Conservation (phyloP, 2,888 invertebrate species). For the Unio delphinus region DNA sequence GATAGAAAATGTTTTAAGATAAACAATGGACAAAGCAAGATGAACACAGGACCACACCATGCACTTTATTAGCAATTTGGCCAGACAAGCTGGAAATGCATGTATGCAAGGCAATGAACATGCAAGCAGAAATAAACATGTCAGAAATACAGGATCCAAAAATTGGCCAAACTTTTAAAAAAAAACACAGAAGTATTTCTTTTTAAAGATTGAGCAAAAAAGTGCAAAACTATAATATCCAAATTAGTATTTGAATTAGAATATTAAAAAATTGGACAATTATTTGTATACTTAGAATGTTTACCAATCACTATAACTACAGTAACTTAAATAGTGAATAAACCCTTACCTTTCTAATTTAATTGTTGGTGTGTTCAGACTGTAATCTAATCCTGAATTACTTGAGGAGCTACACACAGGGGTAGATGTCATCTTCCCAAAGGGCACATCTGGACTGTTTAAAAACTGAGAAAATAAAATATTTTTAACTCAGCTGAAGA, state of each 20-base stretch:
- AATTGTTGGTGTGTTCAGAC: slow-evolving; percentile 43
- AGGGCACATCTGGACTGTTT: slow-evolving; percentile 67
- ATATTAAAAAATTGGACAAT: not conserved
- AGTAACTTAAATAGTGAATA: not conserved
- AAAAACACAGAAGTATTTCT: too few relatives aligned
- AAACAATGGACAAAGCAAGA: too few relatives aligned
- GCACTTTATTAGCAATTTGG: too few relatives aligned
- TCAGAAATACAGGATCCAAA: too few relatives aligned
- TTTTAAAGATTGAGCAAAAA: too few relatives aligned
- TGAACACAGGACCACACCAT: too few relatives aligned
- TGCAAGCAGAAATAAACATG: too few relatives aligned
- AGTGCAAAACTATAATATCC: not conserved
- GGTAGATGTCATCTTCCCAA: slow-evolving; percentile 68
- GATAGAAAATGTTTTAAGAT: too few relatives aligned
- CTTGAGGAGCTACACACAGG: slow-evolving; percentile 55
- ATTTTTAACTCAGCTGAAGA: not conserved
- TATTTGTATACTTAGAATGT: not conserved
- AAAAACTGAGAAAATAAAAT: slow-evolving; percentile 59
- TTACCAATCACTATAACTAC: not conserved
- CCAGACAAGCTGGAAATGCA: too few relatives aligned
- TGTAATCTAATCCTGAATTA: slow-evolving; percentile 36
- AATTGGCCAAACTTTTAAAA: too few relatives aligned
- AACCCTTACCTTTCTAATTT: slow-evolving; percentile 39
- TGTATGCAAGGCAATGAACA: too few relatives aligned
- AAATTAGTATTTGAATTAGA: slow-evolving; percentile 4